These are phyloP conservation scores for Dioctria rufipes DNA, from an alignment of 2,888 invertebrate species.

Conservation along the genomic window DNA sequence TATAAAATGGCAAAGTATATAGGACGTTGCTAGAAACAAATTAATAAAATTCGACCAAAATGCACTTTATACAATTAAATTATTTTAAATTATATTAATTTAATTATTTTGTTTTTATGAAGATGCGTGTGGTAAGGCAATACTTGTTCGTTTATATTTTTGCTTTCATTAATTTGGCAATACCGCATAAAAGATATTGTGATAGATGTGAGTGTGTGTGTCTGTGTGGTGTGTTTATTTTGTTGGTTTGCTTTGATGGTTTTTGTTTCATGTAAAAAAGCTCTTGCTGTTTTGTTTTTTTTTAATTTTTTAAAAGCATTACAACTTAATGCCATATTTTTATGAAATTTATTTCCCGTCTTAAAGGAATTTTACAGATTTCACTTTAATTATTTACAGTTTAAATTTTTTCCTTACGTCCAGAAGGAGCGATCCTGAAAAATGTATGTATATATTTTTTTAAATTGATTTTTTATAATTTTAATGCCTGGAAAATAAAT, in stretches of 20 bases:
- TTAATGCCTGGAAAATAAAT: constrained; percentile 69
- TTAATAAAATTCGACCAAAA: constrained; percentile 36
- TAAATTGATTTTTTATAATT: constrained; percentile 72
- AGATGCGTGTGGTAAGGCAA: constrained; percentile 18
- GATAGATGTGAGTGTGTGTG: constrained; percentile 4
- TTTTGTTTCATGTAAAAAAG: constrained; percentile 34
- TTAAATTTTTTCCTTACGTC: constrained; percentile 56
- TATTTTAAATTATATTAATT: background rate
- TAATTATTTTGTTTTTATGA: background rate
- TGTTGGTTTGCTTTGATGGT: constrained; percentile 22
- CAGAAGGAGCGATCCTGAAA: constrained; percentile 68
- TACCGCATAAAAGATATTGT: background rate
- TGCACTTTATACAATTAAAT: constrained; percentile 44
- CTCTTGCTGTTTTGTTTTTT: constrained; percentile 30
- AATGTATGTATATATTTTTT: constrained; percentile 71
- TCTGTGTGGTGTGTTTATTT: background rate
- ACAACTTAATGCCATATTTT: constrained; percentile 25
- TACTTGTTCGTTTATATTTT: background rate
- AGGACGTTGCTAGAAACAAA: constrained; percentile 17
- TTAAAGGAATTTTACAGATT: constrained; percentile 45
- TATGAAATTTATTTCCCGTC: constrained; percentile 52
- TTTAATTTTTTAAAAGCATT: background rate
- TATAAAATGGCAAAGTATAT: constrained; percentile 3
- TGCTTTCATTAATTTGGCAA: background rate
- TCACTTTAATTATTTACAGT: constrained; percentile 14